Evolutionary conservation across 2,797 vertebrate species (phyloP).

Genomic region (Enteromius mattozi): DNA sequence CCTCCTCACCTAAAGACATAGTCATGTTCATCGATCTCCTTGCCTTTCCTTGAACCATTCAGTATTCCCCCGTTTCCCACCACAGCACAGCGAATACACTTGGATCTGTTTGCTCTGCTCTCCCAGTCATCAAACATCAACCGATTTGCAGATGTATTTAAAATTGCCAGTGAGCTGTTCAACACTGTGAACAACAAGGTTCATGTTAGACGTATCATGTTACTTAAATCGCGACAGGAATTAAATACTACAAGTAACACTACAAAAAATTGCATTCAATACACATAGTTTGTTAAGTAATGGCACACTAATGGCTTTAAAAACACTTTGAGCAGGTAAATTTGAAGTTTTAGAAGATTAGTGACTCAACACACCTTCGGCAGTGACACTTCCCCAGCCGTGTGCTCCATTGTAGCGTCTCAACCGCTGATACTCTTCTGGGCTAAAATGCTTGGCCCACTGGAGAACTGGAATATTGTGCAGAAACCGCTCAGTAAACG

Average conservation of each 20-base stretch:
- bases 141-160: slow-evolving; percentile 74
- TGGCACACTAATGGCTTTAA: not conserved
- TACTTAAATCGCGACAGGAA: not conserved
- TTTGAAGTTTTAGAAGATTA: not conserved
- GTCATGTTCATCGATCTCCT: slow-evolving; percentile 81
- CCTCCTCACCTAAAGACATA: slow-evolving; percentile 82
- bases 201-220: not conserved
- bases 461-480: slow-evolving; percentile 76
- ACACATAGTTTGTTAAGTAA: not conserved
- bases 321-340: not conserved
- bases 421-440: slow-evolving; percentile 72
- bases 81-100: slow-evolving; percentile 81
- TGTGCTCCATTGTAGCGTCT: slow-evolving; percentile 69
- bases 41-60: slow-evolving; percentile 76
- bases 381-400: slow-evolving; percentile 76
- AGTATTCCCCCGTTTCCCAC: slow-evolving; percentile 85
- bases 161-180: slow-evolving; percentile 68
- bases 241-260: not conserved
- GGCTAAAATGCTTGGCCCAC: slow-evolving; percentile 71
- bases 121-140: slow-evolving; percentile 80
- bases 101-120: not conserved
- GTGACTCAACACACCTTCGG: slow-evolving; percentile 64
- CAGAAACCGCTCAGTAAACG: slow-evolving; percentile 66
- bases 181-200: slow-evolving; percentile 68
- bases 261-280: not conserved